Percentiles rank a stretch among this genome's conserved stretches.
These are phyloP conservation scores for Volucella zonaria DNA, from an alignment of 2,888 invertebrate species.

Conservation along the genomic window DNA sequence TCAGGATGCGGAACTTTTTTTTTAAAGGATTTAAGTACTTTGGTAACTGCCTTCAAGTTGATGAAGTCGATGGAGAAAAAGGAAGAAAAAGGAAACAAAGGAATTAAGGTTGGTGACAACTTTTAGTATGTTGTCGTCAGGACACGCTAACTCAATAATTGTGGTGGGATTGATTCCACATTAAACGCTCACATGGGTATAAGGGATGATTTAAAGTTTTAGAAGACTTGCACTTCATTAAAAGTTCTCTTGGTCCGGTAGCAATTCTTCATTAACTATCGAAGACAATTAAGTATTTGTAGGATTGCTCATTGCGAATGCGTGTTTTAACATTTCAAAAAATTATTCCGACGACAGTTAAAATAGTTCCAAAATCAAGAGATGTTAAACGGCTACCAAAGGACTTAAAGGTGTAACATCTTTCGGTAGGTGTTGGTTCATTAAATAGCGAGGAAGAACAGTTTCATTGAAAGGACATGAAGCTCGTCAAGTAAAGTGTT, in stretches of 20 bases:
- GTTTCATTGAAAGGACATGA: too few species aligned
- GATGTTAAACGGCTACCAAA: too few species aligned
- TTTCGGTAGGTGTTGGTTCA: too few species aligned
- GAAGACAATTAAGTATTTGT: background rate
- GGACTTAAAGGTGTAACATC: too few species aligned
- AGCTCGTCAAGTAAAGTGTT: too few species aligned
- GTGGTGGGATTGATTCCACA: constrained; percentile 44
- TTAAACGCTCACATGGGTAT: constrained; percentile 3
- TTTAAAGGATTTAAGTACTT: constrained; percentile 61
- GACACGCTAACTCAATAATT: constrained; percentile 37
- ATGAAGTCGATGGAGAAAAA: constrained; percentile 9
- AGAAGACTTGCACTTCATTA: background rate
- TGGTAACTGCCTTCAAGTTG: constrained; percentile 60
- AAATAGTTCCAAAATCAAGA: too few species aligned
- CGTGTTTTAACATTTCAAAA: too few species aligned
- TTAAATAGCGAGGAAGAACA: too few species aligned
- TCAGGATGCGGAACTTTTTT: constrained; percentile 58
- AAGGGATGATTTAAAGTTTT: background rate
- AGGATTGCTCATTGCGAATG: too few species aligned
- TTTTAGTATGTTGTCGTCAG: constrained; percentile 20
- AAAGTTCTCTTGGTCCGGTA: background rate
- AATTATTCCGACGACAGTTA: too few species aligned
- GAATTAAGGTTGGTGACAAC: constrained; percentile 56
- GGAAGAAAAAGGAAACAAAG: constrained; percentile 17
- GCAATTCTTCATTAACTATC: constrained; percentile 49